Base-by-base conservation (phyloP, 2,888 invertebrate genomes). In the Bellardia bayeri region DNA sequence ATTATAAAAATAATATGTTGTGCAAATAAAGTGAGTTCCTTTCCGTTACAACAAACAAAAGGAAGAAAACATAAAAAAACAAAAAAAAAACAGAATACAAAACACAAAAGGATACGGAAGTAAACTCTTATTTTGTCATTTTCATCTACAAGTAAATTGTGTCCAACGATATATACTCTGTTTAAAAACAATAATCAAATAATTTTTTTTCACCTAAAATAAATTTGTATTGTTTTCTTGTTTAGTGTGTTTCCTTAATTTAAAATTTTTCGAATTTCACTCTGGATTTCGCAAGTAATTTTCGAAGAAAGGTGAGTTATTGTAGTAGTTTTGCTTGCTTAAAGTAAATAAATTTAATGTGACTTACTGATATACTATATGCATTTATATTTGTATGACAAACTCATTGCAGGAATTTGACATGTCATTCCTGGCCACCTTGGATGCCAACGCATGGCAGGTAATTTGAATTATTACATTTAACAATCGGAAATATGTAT, bases 371-470 rank as follows among this genome's bases (percentile, higher is more conserved):
- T 42, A 56, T 6, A n/a, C n/a, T n/a, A 56, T 40, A 64, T 2
- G n/a, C n/a, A 1, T 2, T 3, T 16, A 16, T 23, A 13, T 54
- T 56, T 66, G n/a, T 23, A 37, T 42, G n/a, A 72, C 54, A 49
- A 11, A 37, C 64, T 45, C 82, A 54, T 86, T 91, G 84, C 90
- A 93, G 93, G 93, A 93, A 91, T 92, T 93, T 92, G 93, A 93
- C 91, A 94, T 94, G 94, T 94, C 94, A 88, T 94, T 94, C 92
- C 92, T 94, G 90, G 94, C 94, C 89, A 94, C 94, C 88, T 91
- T 94, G 90, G 94, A 94, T 91, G 94, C 94, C 87, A 94, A 94
- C 91, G 94, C 94, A 89, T 94, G 94, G 94, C 94, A 94, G 94
- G 94, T 94, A 93, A 93, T 92, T 80, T 71, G 2, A 14, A 56